A percentile compares a stretch with the other conserved stretches of the same genome.
phyloP scores from a whole-genome alignment of 1,140 invertebrate genomes.

The Tribolium castaneum region DNA sequence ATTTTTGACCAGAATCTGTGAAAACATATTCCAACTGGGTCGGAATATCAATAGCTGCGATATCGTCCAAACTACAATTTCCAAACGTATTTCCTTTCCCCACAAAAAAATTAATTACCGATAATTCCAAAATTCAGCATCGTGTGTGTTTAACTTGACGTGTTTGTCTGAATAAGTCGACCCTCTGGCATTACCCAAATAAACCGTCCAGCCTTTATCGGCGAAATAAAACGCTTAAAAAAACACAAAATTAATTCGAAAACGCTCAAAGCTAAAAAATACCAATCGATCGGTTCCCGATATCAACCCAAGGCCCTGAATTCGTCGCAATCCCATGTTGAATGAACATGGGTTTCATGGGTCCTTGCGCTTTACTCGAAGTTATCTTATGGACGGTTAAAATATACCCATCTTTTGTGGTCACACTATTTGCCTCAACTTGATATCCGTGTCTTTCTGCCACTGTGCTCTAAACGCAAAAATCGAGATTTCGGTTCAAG shows the following conservation, averaged over 20 bases:
- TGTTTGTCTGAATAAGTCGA: background rate
- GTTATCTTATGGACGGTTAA: background rate
- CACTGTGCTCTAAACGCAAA: conserved; percentile 64
- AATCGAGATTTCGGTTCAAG: conserved; percentile 44
- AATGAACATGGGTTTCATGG: background rate
- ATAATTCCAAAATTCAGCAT: conserved; percentile 14
- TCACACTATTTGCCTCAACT: conserved; percentile 41
- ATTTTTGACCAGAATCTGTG: background rate
- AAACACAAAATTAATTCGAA: background rate
- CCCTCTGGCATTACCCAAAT: conserved; percentile 54
- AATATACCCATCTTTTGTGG: background rate
- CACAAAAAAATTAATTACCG: conserved; percentile 1
- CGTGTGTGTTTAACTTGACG: background rate
- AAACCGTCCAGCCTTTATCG: conserved; percentile 2
- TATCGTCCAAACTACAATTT: background rate
- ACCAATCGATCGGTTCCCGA: background rate
- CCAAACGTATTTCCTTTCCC: too few relatives aligned
- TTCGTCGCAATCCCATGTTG: background rate
- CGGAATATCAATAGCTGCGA: background rate
- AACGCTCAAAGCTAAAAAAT: background rate
- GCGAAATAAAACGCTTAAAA: conserved; percentile 10
- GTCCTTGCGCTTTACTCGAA: background rate
- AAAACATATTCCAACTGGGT: background rate
- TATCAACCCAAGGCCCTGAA: conserved; percentile 3
- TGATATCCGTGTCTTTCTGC: conserved; percentile 69